Base-by-base conservation (phyloP, 2,888 invertebrate genomes). In the Orgyia antiqua region DNA sequence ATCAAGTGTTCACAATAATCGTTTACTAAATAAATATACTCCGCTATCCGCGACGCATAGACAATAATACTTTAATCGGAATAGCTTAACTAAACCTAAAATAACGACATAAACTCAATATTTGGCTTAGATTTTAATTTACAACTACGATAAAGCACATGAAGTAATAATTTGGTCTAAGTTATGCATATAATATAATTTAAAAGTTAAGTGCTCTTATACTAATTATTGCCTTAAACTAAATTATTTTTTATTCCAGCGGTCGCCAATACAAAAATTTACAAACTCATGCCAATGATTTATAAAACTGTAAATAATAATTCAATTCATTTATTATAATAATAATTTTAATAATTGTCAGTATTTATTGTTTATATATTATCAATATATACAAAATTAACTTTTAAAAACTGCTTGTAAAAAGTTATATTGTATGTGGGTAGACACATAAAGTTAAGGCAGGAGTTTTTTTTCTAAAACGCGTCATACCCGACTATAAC, bases 151-250 rank as follows among this genome's bases (percentile, higher is more conserved):
- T 80, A 84, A 86, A 86, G 84, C 83, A 83, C 70, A 69, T 78
- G 79, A 74, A 74, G 68, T 83, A 76, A 83, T 82, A 84, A 78
- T 86, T 86, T 86, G 86, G 86, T 86, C 86, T 86, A 84, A 74
- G 80, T 84, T 83, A 84, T 77, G 77, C 73, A 67, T 70, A 75
- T 59, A 74, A 70, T 73, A 75, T 48, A 48, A 52, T 54, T 52
- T 51, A 47, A 73, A 64, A 68, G 80, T 80, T 84, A 83, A 79
- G 86, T 84, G 84, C 70, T 42, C 77, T 79, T 78, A 80, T 27
- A 42, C 72, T 84, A 84, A 63, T 83, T 86, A 84, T 84, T 83
- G 80, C 79, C 78, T 83, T 77, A 80, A 42, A 50, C 70, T 78
- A 78, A 46, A 57, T 61, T 41, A 66, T 65, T 68, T 71, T 73